Evolutionary conservation across 2,113 vertebrate species (phyloP).

Genomic region (Rhea pennata): DNA sequence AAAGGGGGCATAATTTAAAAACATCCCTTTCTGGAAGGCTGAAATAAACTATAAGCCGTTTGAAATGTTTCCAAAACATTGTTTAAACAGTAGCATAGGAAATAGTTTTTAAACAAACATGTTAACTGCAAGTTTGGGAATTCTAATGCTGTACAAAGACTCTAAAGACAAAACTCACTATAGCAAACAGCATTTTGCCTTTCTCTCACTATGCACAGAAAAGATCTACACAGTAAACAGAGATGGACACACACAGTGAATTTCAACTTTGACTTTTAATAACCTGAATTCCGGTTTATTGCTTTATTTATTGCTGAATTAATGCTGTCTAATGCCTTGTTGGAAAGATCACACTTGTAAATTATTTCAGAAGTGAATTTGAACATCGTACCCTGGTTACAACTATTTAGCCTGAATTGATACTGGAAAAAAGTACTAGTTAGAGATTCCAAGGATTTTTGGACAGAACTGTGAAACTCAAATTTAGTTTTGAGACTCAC

Average conservation of each 20-base stretch:
- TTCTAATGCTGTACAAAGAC: neutral
- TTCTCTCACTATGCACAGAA: neutral
- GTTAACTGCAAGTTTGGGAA: neutral
- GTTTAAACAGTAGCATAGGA: neutral
- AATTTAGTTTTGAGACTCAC: slow-evolving; percentile 69
- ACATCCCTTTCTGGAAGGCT: neutral
- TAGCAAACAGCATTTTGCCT: neutral
- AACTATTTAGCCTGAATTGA: neutral
- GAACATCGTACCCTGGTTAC: neutral
- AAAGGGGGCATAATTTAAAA: neutral
- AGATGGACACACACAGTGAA: neutral
- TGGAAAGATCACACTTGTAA: neutral
- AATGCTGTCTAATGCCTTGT: neutral
- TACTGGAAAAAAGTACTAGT: neutral
- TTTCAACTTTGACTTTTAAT: neutral
- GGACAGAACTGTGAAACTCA: neutral
- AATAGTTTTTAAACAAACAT: neutral
- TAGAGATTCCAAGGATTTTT: neutral
- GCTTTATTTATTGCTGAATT: neutral
- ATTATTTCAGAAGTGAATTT: neutral
- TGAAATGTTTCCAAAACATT: neutral
- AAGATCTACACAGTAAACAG: neutral
- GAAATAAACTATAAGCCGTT: neutral
- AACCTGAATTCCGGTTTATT: neutral
- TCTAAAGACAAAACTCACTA: neutral